A percentile compares a stretch with the other conserved stretches of the same genome.
Conservation (phyloP, 2,888 invertebrate genomes). For the Sialis lutaria region DNA sequence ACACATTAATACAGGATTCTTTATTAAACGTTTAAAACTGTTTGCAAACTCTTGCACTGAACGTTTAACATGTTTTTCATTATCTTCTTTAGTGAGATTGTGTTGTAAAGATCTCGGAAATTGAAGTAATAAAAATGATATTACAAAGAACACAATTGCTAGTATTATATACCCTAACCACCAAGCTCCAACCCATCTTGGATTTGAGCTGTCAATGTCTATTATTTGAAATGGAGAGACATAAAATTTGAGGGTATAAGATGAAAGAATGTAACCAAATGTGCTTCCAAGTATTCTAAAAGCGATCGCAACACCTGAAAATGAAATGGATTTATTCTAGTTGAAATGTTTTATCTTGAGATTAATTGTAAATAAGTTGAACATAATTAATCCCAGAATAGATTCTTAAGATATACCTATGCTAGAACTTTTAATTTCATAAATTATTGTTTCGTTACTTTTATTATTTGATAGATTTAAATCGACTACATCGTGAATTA, state of each 20-base stretch:
- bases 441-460: too few species aligned
- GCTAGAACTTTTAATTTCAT: too few species aligned
- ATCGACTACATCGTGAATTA: not conserved
- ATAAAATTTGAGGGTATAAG: slow-evolving; percentile 44
- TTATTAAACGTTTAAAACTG: slow-evolving; percentile 38
- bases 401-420: too few species aligned
- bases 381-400: too few species aligned
- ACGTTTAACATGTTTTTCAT: slow-evolving; percentile 14
- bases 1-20: slow-evolving; percentile 44
- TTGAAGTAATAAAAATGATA: slow-evolving; percentile 43
- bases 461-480: too few species aligned
- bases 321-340: not conserved
- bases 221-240: slow-evolving; percentile 45
- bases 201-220: slow-evolving; percentile 45
- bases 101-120: slow-evolving; percentile 50
- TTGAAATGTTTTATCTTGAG: too few species aligned
- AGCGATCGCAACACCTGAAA: slow-evolving; percentile 43
- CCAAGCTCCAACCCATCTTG: slow-evolving; percentile 69
- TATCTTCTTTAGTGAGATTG: slow-evolving; percentile 37
- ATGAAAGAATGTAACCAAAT: slow-evolving; percentile 47
- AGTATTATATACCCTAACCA: slow-evolving; percentile 59
- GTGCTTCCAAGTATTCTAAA: slow-evolving; percentile 52
- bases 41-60: slow-evolving; percentile 30
- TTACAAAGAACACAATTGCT: slow-evolving; percentile 36
- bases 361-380: too few species aligned